Evolutionary conservation across 2,888 invertebrate species (phyloP), one percentile per base, ranked within the genome.

Genomic region (Synergus japonicus): DNA sequence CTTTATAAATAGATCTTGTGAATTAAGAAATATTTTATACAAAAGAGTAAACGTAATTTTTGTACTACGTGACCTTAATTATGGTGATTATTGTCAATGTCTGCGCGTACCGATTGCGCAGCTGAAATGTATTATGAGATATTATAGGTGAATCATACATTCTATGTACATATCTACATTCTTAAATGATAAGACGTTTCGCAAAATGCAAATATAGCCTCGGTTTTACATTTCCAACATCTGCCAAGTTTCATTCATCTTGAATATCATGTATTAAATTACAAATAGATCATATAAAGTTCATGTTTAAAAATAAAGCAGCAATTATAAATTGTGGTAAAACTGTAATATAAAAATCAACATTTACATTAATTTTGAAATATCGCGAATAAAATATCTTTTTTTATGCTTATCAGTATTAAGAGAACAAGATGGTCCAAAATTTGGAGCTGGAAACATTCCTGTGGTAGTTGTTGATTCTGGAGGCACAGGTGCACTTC

Each of bases 391-490:
- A n/a, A 54, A 18, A 54, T n/a, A 0, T n/a, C n/a, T 54, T 54
- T 54, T n/a, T 54, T n/a, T n/a, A 9, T n/a, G n/a, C 9, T 12
- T 60, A 22, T 22, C 64, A 95, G 95, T 95, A 67, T 92, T 95
- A 8, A 95, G 96, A 89, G 95, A 95, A 76, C 93, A 94, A 65
- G 96, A 96, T 83, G 90, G 90, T 0, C 91, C 91, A 13, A 88
- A 83, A 78, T 15, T 86, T 37, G 84, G 81, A n/a, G 82, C 82
- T 3, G 89, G 83, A 46, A 84, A 73, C 44, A 80, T 90, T 81
- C 87, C 89, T 3, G 87, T 91, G n/a, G 89, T 91, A 18, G 89
- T 91, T 41, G 90, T 89, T 22, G 91, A 91, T 73, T 87, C 88
- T 41, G 91, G 91, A 46, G 88, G 87, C 46, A 87, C 79, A 44